Evolutionary conservation across 2,797 vertebrate genomes (phyloP), one percentile per base, ranked within the genome.

Genomic region (Eulemur coronatus): DNA sequence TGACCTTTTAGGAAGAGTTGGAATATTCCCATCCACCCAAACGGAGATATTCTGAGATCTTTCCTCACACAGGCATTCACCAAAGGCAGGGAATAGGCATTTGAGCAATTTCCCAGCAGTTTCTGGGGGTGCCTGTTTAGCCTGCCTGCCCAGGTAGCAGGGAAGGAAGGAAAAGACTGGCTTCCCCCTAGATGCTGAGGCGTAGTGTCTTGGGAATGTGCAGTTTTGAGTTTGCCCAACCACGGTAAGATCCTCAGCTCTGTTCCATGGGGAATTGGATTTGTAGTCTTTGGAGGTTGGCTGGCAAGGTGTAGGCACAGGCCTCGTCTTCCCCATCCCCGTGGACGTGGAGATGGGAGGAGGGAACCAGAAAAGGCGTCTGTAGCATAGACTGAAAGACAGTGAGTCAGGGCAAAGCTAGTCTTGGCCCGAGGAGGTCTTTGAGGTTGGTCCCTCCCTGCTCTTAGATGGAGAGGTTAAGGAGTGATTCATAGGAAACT

Each of bases 401-500:
- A 0, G 10, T n/a, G 59, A 87, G 82, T 96, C 94, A 95, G 93
- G 84, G 59, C 69, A 87, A 12, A 91, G 82, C 78, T 55, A 78
- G 89, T 63, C 57, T 89, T 89, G 76, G 50, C 92, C 87, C 22
- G 57, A 91, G 65, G 92, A 89, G 30, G 79, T 61, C 2, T 61
- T 73, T 26, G 63, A 59, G 73, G 20, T 59, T 80, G 76, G 72
- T 55, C 30, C 59, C 93, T 96, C 85, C 80, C 79, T 89, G n/a
- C 73, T 86, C 73, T 84, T 41, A 18, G 20, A 22, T 61, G 28
- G 78, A 90, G 91, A 94, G 33, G 43, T n/a, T 73, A 57, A 78
- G 63, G 33, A 35, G 30, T 95, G 93, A 93, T 59, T 96, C 91
- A 93, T 8, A 80, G 89, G 88, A 81, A 69, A 38, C 35, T 61